A percentile compares a stretch with the other conserved stretches of the same genome.
phyloP scores from a whole-genome alignment of 2,888 invertebrate species.

The Drosophila antonietae region DNA sequence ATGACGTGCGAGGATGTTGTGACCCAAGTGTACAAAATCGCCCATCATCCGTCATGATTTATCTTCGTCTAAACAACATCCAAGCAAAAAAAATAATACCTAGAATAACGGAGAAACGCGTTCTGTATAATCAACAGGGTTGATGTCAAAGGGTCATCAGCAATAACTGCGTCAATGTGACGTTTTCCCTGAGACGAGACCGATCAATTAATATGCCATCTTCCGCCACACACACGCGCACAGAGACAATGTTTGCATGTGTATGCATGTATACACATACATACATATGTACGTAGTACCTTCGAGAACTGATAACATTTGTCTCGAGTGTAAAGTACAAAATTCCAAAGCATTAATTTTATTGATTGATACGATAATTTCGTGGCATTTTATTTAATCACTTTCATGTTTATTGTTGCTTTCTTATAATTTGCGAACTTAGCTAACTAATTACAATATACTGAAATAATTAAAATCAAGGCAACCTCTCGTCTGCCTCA shows the following conservation, averaged over 20 bases:
- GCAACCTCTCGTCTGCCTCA: conserved; percentile 22
- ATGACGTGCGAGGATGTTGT: conserved; percentile 24
- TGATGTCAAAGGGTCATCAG: conserved; percentile 49
- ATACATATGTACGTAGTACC: conserved; percentile 9
- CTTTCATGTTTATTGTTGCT: conserved; percentile 44
- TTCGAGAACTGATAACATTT: conserved; percentile 37
- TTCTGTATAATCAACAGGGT: conserved; percentile 11
- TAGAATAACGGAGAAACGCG: conserved; percentile 21
- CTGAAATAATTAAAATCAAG: conserved; percentile 28
- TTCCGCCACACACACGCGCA: background rate
- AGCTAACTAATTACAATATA: conserved; percentile 30
- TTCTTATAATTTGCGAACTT: conserved; percentile 13
- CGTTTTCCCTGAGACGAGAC: conserved; percentile 38
- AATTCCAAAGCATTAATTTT: conserved; percentile 39
- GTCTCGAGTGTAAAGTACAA: conserved; percentile 50
- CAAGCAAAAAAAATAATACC: conserved; percentile 6
- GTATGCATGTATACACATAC: background rate
- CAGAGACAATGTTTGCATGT: background rate
- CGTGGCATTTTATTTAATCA: conserved; percentile 27
- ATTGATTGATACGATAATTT: conserved; percentile 23
- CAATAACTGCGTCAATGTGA: conserved; percentile 53
- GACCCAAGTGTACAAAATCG: conserved; percentile 12
- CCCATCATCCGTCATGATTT: conserved; percentile 8
- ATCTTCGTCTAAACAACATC: conserved; percentile 7
- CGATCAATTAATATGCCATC: conserved; percentile 35